These are phyloP conservation scores for Penaeus vannamei DNA, from an alignment of 1,140 invertebrate genomes.

Conservation along the genomic window DNA sequence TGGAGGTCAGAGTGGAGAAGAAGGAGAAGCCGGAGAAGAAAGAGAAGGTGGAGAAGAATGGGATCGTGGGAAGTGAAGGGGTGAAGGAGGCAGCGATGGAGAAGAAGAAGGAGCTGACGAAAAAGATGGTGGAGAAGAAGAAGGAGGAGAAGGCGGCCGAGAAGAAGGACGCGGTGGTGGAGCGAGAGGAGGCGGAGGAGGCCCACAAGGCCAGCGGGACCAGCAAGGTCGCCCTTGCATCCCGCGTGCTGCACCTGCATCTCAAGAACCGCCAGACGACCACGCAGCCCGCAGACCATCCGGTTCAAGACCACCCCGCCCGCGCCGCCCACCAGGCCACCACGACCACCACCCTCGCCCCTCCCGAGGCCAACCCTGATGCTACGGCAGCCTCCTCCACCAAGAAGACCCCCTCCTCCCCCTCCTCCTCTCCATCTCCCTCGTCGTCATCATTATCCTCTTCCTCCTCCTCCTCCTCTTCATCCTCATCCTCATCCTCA, in stretches of 20 bases:
- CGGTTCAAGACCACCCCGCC: constrained; percentile 66
- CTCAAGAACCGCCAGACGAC: constrained; percentile 61
- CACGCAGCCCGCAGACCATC: constrained; percentile 63
- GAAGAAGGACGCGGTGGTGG: not conserved
- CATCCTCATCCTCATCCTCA: too few relatives aligned
- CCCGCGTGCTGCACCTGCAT: not conserved
- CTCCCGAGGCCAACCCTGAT: not conserved
- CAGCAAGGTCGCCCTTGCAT: not conserved
- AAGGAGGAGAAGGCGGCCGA: constrained; percentile 4
- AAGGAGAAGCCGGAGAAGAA: not conserved
- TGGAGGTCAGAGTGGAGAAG: constrained; percentile 50
- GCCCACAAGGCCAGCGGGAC: not conserved
- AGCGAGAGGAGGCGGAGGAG: not conserved
- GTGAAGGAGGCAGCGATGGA: not conserved
- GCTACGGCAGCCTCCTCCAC: constrained; percentile 10
- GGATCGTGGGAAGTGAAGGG: not conserved
- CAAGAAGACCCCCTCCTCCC: not conserved
- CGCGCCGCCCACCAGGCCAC: constrained; percentile 61
- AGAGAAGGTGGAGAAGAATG: not conserved
- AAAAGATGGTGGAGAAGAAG: constrained; percentile 49
- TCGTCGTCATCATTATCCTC: not conserved
- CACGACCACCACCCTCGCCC: constrained; percentile 52
- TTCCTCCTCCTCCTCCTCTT: too few relatives aligned
- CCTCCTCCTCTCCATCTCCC: not conserved
- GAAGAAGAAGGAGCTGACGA: constrained; percentile 1